These are phyloP conservation scores for Zootoca vivipara DNA, from an alignment of 2,113 vertebrate species.

Conservation along the genomic window DNA sequence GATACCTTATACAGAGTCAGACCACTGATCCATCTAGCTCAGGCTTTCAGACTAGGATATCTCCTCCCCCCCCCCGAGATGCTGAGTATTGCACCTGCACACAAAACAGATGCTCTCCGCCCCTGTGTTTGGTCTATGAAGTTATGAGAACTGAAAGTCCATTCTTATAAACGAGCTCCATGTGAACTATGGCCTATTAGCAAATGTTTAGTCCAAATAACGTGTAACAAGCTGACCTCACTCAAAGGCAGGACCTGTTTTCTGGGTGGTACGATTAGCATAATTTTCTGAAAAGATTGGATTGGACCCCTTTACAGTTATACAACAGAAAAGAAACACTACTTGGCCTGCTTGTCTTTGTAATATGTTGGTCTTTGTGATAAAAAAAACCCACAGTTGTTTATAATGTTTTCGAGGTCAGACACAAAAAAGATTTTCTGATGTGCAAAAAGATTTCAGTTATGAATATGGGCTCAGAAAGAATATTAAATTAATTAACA, in stretches of 20 bases:
- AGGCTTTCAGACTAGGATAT: too few relatives aligned
- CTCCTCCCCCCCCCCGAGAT: too few relatives aligned
- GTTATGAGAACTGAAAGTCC: not conserved
- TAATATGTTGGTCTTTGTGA: not conserved
- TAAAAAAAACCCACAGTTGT: slow-evolving; percentile 1
- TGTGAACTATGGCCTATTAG: not conserved
- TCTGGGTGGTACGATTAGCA: not conserved
- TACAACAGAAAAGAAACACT: not conserved
- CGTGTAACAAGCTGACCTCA: not conserved
- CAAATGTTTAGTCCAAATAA: not conserved
- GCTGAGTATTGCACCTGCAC: too few relatives aligned
- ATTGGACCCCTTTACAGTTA: not conserved
- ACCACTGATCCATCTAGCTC: too few relatives aligned
- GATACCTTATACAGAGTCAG: too few relatives aligned
- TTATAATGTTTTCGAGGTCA: not conserved
- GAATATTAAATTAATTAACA: not conserved
- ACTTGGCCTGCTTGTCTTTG: not conserved
- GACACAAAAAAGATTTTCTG: not conserved
- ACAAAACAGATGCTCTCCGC: too few relatives aligned
- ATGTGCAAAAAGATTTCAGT: not conserved
- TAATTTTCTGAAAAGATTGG: not conserved
- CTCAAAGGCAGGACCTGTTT: not conserved
- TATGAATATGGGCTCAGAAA: slow-evolving; percentile 1
- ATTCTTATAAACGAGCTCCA: not conserved
- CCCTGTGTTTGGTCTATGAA: not conserved